Base-by-base conservation (phyloP, 1,140 invertebrate species). In the Musca domestica region DNA sequence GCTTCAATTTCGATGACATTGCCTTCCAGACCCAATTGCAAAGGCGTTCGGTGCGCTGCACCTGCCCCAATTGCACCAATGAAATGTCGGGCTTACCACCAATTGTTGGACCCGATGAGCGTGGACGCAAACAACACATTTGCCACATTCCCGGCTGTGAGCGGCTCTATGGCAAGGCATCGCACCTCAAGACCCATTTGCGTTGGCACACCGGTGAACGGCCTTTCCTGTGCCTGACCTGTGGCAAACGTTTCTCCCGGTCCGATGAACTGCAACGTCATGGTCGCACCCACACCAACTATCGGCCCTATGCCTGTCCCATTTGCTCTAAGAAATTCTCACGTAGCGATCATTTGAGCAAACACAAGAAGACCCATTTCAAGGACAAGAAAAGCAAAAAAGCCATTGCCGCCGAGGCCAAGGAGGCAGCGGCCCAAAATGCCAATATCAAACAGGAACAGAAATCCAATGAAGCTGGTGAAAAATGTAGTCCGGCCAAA, bases 111-210 rank as follows among this genome's bases (percentile, higher is more conserved):
- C 83, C 86, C 1, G 85, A 87, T 69, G 86, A 87, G 67, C 83
- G 84, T 6, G 83, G 86, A 1, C 91, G 91, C 73, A 87, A 90
- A 67, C 89, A 92, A 71, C 95, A 98, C 80, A 88, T 94, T 15
- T 98, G 95, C 80, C 94, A 97, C 82, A 89, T 95, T 25, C 88
- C 91, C 4, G 93, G 92, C n/a, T 98, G 95, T 82, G 90, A 89
- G 66, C 96, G 96, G 81, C 88, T 94, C 10, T 97, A 96, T 76
- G 92, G 92, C 0, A 96, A 96, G 78, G 95, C 94, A 0, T 95
- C 93, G 0, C 94, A 97, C 78, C 80, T 96, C 19, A 90, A 95
- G 75, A 94, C 93, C 0, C 94, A 95, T 83, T 80, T 95, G 0
- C 85, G 93, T 46, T 94, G 90, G 91, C 93, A 94, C 72, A 91